Base-by-base conservation (phyloP, 1,140 invertebrate species). In the Heliothis virescens region DNA sequence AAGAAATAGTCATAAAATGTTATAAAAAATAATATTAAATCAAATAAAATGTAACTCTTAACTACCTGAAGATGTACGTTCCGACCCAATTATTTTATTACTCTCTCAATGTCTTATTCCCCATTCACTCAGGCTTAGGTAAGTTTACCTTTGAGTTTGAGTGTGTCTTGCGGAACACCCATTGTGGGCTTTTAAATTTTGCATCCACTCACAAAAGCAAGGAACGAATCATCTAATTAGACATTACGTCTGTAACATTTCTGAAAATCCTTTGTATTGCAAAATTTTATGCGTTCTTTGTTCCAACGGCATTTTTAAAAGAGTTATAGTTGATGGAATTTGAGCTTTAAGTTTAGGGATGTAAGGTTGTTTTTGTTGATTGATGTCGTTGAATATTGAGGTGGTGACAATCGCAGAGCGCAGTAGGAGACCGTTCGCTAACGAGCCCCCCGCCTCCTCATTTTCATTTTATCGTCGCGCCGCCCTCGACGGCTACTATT, bases 251-350 rank as follows among this genome's bases (percentile, higher is more conserved):
- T 89, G 88, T 91, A 86, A 90, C 86, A 89, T 87, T 91, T 91
- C 86, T 89, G 90, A 89, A 91, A 91, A 89, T 90, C 87, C 90
- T 90, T 92, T 92, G 90, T 92, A 91, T 88, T 89, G 85, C 88
- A 90, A 81, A 88, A 88, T 91, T 92, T 91, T 90, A 89, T 90
- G 86, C 87, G 89, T 89, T 90, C 90, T 90, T 93, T 93, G 89
- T 92, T 89, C 76, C 86, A 80, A 76, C 86, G 83, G 86, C 75
- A 86, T 89, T 90, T 90, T 90, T 83, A 82, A 86, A 78, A 79
- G 29, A 15, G 21, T 55, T 73, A 0, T 4, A 62, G 65, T 0
- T 41, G 18, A 11, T 55, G 60, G n/a, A 88, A n/a, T 83, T 85
- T 87, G 47, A 72, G 71, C 82, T 84, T 75, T 89, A 87, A 74